Evolutionary conservation across 2,113 vertebrate genomes (phyloP).

Genomic region (Himantopus leucocephalus): DNA sequence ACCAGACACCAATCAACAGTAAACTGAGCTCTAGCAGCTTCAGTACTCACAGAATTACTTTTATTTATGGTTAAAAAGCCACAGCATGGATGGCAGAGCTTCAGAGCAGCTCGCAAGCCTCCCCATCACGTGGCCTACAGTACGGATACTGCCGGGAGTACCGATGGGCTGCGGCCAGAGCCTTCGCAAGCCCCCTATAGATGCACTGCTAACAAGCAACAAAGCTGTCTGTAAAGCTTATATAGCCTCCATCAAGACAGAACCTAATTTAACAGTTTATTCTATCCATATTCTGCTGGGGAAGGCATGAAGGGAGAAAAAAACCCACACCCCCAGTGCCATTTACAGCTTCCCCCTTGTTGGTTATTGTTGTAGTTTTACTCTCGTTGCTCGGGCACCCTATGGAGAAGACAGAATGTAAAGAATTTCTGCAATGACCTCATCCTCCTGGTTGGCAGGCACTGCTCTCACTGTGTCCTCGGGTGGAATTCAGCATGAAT

Average conservation of each 20-base stretch:
- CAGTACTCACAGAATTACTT: not conserved
- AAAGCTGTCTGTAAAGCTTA: not conserved
- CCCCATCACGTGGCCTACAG: not conserved
- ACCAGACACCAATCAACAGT: constrained; percentile 24
- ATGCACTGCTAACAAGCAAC: not conserved
- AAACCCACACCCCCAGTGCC: not conserved
- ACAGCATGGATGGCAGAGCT: constrained; percentile 33
- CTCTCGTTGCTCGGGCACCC: not conserved
- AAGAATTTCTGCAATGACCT: constrained; percentile 30
- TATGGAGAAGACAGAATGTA: constrained; percentile 8
- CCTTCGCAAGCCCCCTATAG: not conserved
- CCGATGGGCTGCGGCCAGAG: not conserved
- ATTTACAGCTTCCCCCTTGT: not conserved
- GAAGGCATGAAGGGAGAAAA: not conserved
- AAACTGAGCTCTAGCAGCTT: constrained; percentile 12
- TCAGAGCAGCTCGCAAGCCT: not conserved
- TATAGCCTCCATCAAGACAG: not conserved
- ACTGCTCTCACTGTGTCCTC: not conserved
- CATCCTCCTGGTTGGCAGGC: not conserved
- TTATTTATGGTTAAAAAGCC: constrained; percentile 45
- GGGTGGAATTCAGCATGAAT: not conserved
- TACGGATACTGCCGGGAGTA: not conserved
- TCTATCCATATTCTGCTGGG: not conserved
- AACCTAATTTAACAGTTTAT: not conserved
- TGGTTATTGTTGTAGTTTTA: not conserved